Evolutionary conservation across 2,113 vertebrate genomes (phyloP).

Genomic region (Oxyura jamaicensis): DNA sequence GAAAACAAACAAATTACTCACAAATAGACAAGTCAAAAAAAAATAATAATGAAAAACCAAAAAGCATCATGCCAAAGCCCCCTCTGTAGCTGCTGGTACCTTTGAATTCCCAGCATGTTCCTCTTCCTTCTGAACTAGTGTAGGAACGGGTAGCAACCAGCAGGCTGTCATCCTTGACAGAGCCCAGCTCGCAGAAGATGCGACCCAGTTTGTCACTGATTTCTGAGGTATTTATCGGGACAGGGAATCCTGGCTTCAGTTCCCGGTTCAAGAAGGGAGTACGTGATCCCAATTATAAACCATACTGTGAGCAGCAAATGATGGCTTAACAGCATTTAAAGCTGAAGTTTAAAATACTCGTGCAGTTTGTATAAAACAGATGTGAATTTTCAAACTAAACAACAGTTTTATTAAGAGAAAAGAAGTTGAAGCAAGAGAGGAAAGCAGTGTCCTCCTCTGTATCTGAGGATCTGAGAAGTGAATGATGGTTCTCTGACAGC

Average conservation of each 20-base stretch:
- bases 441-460: neutral
- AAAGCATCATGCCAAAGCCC: neutral
- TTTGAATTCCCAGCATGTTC: neutral
- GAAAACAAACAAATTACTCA: conserved; percentile 50
- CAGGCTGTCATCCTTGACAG: neutral
- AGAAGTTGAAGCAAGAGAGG: neutral
- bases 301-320: conserved; percentile 5
- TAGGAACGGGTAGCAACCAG: neutral
- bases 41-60: neutral
- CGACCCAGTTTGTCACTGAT: neutral
- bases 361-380: conserved; percentile 55
- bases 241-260: conserved; percentile 20
- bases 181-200: neutral
- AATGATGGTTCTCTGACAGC: neutral
- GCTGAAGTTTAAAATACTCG: conserved; percentile 33
- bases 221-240: neutral
- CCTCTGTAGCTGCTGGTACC: neutral
- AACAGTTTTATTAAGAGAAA: conserved; percentile 2
- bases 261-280: conserved; percentile 10
- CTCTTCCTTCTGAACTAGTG: neutral
- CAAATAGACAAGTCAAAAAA: neutral
- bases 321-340: conserved; percentile 27
- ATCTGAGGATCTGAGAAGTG: neutral
- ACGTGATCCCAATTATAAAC: conserved; percentile 62
- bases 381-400: conserved; percentile 62